These are phyloP conservation scores for Oncorhynchus nerka DNA, from an alignment of 2,113 vertebrate species.

Conservation along the genomic window DNA sequence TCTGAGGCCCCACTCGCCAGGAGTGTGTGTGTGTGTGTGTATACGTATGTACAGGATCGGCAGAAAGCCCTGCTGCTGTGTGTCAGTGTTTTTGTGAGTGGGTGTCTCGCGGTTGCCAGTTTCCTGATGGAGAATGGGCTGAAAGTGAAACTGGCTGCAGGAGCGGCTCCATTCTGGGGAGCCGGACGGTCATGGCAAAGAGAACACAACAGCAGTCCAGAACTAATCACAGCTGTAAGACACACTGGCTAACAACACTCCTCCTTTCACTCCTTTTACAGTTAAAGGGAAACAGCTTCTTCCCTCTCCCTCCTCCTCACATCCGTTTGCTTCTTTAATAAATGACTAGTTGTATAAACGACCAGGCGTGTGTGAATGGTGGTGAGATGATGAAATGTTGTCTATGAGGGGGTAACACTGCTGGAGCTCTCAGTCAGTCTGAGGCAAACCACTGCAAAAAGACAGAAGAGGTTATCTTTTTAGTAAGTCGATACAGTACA, in stretches of 20 bases:
- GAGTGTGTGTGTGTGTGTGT: neutral
- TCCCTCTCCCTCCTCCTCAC: conserved; percentile 26
- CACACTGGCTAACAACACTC: conserved; percentile 4
- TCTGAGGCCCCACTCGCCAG: too few relatives aligned
- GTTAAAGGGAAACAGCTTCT: conserved; percentile 38
- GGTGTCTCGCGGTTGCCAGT: neutral
- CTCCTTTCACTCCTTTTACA: conserved; percentile 52
- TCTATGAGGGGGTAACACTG: neutral
- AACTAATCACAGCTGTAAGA: too few relatives aligned
- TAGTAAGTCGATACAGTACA: conserved; percentile 1
- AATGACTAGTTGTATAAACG: neutral
- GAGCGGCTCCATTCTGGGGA: too few relatives aligned
- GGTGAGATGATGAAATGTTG: conserved; percentile 8
- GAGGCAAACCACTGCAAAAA: neutral
- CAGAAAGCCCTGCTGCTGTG: neutral
- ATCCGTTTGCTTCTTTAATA: neutral
- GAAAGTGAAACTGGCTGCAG: too few relatives aligned
- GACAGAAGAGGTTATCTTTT: conserved; percentile 9
- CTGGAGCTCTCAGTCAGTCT: neutral
- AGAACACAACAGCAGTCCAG: too few relatives aligned
- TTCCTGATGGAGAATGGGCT: neutral
- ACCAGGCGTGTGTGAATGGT: neutral
- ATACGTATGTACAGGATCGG: neutral
- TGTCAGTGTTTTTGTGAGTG: neutral
- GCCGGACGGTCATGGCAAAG: too few relatives aligned